These are phyloP conservation scores for Carettochelys insculpta DNA, from an alignment of 2,113 vertebrate genomes.

Conservation along the genomic window DNA sequence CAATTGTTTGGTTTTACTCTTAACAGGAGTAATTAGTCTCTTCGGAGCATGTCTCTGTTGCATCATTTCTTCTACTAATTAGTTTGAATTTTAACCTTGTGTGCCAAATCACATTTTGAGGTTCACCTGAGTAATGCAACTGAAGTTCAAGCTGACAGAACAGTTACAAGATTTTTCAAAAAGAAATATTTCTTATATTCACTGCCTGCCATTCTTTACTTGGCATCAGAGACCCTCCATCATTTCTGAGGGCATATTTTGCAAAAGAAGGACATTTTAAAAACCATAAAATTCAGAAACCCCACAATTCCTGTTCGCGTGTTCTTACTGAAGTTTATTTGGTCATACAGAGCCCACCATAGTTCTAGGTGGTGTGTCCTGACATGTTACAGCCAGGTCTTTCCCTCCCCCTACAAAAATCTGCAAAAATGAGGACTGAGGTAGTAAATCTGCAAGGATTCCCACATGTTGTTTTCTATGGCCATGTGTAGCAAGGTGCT, in stretches of 20 bases:
- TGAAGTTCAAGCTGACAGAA: background rate
- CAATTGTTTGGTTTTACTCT: background rate
- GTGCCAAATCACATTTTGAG: background rate
- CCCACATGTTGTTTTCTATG: background rate
- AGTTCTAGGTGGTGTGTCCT: background rate
- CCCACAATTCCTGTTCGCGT: background rate
- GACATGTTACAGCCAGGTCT: rapidly evolving
- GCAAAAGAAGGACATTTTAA: background rate
- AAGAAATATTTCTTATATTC: background rate
- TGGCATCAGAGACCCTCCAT: background rate
- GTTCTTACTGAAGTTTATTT: background rate
- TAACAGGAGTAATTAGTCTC: background rate
- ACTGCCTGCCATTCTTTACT: background rate
- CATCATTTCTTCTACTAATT: background rate
- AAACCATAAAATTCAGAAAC: background rate
- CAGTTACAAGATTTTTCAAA: background rate
- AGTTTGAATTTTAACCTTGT: background rate
- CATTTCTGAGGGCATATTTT: rapidly evolving
- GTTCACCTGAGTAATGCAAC: background rate
- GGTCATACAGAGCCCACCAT: background rate
- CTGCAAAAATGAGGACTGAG: background rate
- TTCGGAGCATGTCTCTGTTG: background rate
- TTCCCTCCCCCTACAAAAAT: background rate
- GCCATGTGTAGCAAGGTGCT: too few species aligned
- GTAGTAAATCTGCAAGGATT: background rate